Evolutionary conservation across 2,113 vertebrate genomes (phyloP), one percentile per base, ranked within the genome.

Genomic region (Acanthisitta chloris): DNA sequence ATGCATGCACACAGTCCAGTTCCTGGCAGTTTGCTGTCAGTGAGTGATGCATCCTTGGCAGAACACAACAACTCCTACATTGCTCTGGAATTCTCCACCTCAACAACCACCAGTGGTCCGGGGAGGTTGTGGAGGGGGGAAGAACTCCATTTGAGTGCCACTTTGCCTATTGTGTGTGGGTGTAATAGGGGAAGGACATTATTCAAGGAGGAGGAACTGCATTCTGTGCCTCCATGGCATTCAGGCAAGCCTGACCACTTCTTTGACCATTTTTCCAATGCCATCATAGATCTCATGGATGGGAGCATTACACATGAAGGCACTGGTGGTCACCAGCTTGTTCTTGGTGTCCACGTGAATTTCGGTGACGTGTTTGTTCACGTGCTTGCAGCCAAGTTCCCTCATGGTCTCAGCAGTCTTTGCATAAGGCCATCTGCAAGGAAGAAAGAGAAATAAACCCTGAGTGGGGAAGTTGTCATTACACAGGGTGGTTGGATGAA

Each of bases 401-500:
- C 18, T 26, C 87, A 90, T 15, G 71, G 40, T 64, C 71, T 62
- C 79, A 0, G 87, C 87, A 0, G 87, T 90, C 87, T 83, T 76
- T 25, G 87, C 87, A 0, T 83, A 90, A 5, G 87, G 87, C 87
- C 87, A 90, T 79, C 87, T 90, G 87, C 17, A 46, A 5, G 62
- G 46, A 38, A 49, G 33, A 65, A 36, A 36, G n/a, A n/a, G 92
- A 34, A 29, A 28, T 6, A 33, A 38, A 12, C 7, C 4, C 26
- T 12, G 0, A 7, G 29, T 26, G 21, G 40, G 31, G 20, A 28
- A 33, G 19, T 10, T 0, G 2, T 16, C 31, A n/a, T 46, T 8
- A 1, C 16, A 7, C 3, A 2, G 58, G 1, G 31, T 0, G 3
- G 12, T 6, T 10, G 54, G 62, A 6, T 0, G 1, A 29, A 48